These are phyloP conservation scores for Oncopodura yosiiana DNA, from an alignment of 1,140 invertebrate genomes.

Conservation along the genomic window DNA sequence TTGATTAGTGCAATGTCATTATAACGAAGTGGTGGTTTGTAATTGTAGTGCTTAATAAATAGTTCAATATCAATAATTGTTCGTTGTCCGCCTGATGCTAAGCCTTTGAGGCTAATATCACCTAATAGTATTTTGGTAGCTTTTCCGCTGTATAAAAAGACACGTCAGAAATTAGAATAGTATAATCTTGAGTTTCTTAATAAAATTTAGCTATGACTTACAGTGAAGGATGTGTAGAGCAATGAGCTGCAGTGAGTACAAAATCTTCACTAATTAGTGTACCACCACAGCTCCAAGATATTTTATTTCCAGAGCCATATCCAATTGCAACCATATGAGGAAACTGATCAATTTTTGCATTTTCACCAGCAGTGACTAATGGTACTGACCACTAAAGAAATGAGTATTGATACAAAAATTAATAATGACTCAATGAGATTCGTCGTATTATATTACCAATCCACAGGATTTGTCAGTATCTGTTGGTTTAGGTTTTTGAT, in stretches of 20 bases:
- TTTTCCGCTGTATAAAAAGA: conserved; percentile 23
- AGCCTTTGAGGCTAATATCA: conserved; percentile 6
- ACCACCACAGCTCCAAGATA: conserved; percentile 1
- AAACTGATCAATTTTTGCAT: conserved; percentile 15
- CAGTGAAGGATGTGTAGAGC: not conserved
- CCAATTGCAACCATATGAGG: conserved; percentile 11
- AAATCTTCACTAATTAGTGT: conserved; percentile 11
- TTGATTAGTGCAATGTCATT: conserved; percentile 51
- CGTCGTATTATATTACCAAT: no score
- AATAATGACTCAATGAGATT: no score
- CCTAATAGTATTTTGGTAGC: conserved; percentile 19
- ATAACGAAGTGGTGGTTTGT: conserved; percentile 45
- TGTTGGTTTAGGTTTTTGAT: not conserved
- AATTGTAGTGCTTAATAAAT: conserved; percentile 40
- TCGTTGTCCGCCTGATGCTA: not conserved
- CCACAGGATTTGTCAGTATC: no score
- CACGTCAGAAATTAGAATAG: no score
- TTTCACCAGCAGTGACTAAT: no score
- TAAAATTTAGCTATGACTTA: not conserved
- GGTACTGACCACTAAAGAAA: no score
- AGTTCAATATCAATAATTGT: not conserved
- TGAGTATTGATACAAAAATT: no score
- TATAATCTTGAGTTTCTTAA: no score
- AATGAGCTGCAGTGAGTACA: conserved; percentile 11
- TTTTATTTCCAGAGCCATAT: no score